These are phyloP conservation scores for Phalacrocorax pelagicus DNA, from an alignment of 2,113 vertebrate species.

Conservation along the genomic window DNA sequence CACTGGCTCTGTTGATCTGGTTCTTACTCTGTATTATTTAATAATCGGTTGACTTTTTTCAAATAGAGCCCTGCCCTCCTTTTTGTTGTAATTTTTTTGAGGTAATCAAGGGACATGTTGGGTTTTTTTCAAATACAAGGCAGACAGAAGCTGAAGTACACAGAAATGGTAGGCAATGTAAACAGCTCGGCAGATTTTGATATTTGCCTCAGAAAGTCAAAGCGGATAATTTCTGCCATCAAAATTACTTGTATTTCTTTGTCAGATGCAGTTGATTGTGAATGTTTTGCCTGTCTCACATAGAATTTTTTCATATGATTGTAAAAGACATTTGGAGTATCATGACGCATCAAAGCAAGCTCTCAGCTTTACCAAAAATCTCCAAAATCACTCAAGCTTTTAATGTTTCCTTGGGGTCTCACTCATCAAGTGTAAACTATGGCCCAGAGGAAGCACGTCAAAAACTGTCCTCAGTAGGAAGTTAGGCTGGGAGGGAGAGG, in stretches of 20 bases:
- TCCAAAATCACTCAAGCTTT: background rate
- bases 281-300: background rate
- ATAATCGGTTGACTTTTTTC: background rate
- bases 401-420: background rate
- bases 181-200: background rate
- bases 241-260: background rate
- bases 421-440: background rate
- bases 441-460: background rate
- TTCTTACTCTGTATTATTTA: background rate
- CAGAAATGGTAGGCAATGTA: background rate
- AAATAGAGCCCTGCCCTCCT: too few species aligned
- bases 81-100: background rate
- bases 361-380: background rate
- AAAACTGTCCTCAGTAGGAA: background rate
- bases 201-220: background rate
- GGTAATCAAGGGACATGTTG: background rate
- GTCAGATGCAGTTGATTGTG: background rate
- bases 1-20: background rate
- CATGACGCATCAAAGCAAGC: background rate
- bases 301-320: background rate
- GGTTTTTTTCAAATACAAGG: background rate
- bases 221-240: background rate
- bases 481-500: background rate
- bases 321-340: background rate
- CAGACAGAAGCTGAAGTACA: background rate